Evolutionary conservation across 2,797 vertebrate species (phyloP).

Genomic region (Notoglanidium macrostoma): DNA sequence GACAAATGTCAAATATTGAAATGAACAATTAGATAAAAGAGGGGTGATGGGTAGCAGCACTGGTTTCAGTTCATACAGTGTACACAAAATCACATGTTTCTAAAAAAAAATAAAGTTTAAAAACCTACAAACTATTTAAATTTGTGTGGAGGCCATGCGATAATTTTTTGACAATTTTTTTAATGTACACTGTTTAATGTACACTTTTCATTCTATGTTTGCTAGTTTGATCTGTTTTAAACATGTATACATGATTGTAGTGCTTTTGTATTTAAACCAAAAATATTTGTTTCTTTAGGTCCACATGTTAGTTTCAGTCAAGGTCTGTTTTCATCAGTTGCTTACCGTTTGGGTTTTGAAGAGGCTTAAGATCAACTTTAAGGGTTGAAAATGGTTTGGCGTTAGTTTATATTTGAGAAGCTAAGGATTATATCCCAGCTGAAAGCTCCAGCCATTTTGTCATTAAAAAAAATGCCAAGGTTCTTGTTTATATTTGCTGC

Average conservation of each 20-base stretch:
- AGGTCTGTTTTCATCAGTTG: neutral
- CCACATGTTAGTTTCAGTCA: neutral
- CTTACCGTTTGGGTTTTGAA: neutral
- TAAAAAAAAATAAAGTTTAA: neutral
- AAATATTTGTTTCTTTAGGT: conserved; percentile 1
- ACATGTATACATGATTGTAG: neutral
- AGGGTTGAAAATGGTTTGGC: neutral
- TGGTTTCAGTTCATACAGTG: conserved; percentile 8
- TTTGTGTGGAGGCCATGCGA: neutral
- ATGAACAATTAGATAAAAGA: conserved; percentile 55
- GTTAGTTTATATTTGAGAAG: neutral
- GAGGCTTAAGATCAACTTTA: conserved; percentile 11
- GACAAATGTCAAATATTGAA: conserved; percentile 68
- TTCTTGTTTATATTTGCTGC: neutral
- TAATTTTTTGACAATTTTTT: neutral
- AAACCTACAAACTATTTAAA: neutral
- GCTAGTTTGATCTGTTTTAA: neutral
- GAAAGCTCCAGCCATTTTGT: neutral
- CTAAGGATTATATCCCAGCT: neutral
- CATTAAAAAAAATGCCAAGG: neutral
- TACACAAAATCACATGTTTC: conserved; percentile 17
- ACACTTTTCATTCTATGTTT: neutral
- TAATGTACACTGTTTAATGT: neutral
- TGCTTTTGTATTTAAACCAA: neutral
- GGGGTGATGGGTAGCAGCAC: conserved; percentile 4